phyloP scores from a whole-genome alignment of 2,797 vertebrate species.

The Eurystomus glaucurus region DNA sequence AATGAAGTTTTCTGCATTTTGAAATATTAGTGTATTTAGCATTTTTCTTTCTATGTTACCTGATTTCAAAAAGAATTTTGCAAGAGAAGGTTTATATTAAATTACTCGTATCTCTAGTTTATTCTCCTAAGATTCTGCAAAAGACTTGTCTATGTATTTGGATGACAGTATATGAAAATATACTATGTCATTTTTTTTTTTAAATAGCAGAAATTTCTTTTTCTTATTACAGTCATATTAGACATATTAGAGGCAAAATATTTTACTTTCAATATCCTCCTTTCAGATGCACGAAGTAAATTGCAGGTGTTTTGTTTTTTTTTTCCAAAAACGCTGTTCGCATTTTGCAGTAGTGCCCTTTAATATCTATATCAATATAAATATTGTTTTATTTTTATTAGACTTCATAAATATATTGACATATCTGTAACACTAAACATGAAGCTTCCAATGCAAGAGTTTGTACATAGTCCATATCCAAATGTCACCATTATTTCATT shows the following conservation, averaged over 20 bases:
- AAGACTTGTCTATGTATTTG: slow-evolving; percentile 52
- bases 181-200: slow-evolving; percentile 53
- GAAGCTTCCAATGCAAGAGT: slow-evolving; percentile 74
- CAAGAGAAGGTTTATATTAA: slow-evolving; percentile 66
- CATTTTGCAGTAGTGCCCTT: slow-evolving; percentile 49
- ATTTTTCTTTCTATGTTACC: slow-evolving; percentile 43
- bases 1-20: slow-evolving; percentile 41
- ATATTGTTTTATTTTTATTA: slow-evolving; percentile 63
- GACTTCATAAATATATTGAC: slow-evolving; percentile 57
- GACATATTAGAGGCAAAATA: slow-evolving; percentile 35
- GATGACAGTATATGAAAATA: slow-evolving; percentile 67
- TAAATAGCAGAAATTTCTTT: slow-evolving; percentile 36
- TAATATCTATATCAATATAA: slow-evolving; percentile 19
- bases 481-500: slow-evolving; percentile 78
- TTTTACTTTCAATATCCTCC: slow-evolving; percentile 52
- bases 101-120: slow-evolving; percentile 29
- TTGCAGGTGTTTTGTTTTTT: slow-evolving; percentile 52
- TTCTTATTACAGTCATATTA: slow-evolving; percentile 30
- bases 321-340: slow-evolving; percentile 21
- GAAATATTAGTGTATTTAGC: slow-evolving; percentile 33
- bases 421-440: slow-evolving; percentile 75
- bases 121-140: slow-evolving; percentile 33
- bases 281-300: slow-evolving; percentile 51
- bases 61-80: slow-evolving; percentile 69
- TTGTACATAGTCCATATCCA: slow-evolving; percentile 80